Conservation (phyloP, 2,888 invertebrate genomes). For the Protodeltote pygarga region DNA sequence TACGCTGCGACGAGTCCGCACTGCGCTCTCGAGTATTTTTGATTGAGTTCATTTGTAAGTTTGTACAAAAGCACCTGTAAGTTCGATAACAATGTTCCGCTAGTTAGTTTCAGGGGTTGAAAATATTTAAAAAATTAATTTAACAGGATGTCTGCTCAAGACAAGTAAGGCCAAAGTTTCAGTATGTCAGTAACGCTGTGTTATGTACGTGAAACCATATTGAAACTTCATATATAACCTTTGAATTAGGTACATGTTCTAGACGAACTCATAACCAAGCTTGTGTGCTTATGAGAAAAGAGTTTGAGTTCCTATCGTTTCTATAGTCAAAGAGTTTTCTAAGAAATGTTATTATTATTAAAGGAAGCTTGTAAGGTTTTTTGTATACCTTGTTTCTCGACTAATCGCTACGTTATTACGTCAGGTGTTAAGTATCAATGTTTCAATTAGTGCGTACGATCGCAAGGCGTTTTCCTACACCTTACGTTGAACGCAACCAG, state of each 20-base stretch:
- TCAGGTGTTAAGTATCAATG: too few relatives aligned
- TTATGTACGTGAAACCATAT: slow-evolving; percentile 61
- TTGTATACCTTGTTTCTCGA: too few relatives aligned
- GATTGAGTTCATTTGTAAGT: slow-evolving; percentile 41
- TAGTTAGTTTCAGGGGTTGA: slow-evolving; percentile 33
- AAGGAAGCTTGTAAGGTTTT: too few relatives aligned
- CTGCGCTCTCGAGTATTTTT: slow-evolving; percentile 20
- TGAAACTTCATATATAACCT: slow-evolving; percentile 57
- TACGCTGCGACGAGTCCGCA: slow-evolving; percentile 16
- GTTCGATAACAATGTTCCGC: slow-evolving; percentile 33
- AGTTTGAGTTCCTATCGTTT: too few relatives aligned
- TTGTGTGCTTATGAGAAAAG: slow-evolving; percentile 19
- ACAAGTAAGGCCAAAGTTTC: slow-evolving; percentile 57
- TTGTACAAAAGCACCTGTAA: slow-evolving; percentile 30
- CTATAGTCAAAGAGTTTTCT: too few relatives aligned
- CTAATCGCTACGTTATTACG: too few relatives aligned
- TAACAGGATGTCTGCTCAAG: slow-evolving; percentile 53
- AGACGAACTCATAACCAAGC: slow-evolving; percentile 44
- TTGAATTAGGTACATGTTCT: slow-evolving; percentile 41
- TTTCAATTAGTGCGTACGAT: background rate
- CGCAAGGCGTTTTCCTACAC: slow-evolving; percentile 3
- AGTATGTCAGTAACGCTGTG: slow-evolving; percentile 45
- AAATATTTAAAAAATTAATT: slow-evolving; percentile 56
- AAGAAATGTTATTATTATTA: too few relatives aligned
- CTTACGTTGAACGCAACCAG: slow-evolving; percentile 13